Conservation (phyloP, 2,113 vertebrate genomes). For the Hippocampus comes region DNA sequence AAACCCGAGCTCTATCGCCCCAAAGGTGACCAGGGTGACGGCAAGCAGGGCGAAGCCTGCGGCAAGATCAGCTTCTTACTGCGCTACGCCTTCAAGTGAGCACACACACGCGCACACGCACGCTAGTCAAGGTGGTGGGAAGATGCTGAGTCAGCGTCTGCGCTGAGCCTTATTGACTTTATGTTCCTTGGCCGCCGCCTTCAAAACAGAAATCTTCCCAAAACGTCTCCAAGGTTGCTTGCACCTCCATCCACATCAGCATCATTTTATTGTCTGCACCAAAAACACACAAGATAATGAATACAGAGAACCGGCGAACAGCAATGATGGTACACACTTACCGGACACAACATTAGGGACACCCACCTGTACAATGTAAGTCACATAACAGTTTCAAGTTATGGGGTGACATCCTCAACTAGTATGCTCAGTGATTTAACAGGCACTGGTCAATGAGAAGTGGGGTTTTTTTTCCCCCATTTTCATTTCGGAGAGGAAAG, state of each 20-base stretch:
- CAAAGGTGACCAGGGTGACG: constrained; percentile 75
- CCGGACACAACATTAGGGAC: background rate
- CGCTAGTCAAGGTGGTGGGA: background rate
- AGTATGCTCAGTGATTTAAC: too few species aligned
- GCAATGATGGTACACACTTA: background rate
- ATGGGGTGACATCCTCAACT: too few species aligned
- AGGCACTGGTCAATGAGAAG: too few species aligned
- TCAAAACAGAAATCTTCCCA: background rate
- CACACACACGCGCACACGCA: background rate
- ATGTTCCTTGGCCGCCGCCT: background rate
- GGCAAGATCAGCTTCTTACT: constrained; percentile 89
- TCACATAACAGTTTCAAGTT: too few species aligned
- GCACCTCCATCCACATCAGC: background rate
- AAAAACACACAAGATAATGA: background rate
- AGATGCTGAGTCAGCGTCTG: background rate
- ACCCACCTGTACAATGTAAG: background rate
- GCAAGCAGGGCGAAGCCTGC: constrained; percentile 76
- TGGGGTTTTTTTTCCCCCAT: too few species aligned
- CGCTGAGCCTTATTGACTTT: constrained; percentile 1
- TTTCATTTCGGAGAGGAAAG: too few species aligned
- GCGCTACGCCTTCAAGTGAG: constrained; percentile 85
- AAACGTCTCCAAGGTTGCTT: background rate
- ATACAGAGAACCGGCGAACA: too few species aligned
- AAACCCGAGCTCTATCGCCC: constrained; percentile 88
- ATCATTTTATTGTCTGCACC: background rate